phyloP scores from a whole-genome alignment of 2,888 invertebrate species.

The Calliopum simillimum region DNA sequence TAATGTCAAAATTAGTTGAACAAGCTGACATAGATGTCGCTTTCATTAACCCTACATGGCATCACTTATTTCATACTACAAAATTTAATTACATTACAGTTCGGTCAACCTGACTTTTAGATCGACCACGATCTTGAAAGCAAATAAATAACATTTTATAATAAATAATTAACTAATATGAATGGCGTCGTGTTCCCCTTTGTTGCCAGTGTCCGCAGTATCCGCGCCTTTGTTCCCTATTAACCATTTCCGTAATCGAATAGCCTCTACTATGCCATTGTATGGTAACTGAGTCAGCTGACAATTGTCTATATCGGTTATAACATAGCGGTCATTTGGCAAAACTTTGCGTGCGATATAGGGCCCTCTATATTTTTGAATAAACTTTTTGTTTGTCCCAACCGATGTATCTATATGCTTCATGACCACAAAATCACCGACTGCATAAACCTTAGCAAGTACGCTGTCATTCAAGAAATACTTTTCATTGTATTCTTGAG shows the following conservation, averaged over 20 bases:
- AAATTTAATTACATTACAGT: slow-evolving; percentile 15
- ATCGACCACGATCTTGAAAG: slow-evolving; percentile 16
- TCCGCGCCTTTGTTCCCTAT: no score
- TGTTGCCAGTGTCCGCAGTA: no score
- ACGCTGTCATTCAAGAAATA: slow-evolving; percentile 29
- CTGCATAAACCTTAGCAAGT: slow-evolving; percentile 26
- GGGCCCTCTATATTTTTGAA: slow-evolving; percentile 31
- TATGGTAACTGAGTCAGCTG: slow-evolving; percentile 30
- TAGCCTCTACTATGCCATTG: slow-evolving; percentile 25
- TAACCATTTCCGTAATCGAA: slow-evolving; percentile 19
- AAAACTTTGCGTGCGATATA: slow-evolving; percentile 28
- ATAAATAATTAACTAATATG: no score
- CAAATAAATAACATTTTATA: no score
- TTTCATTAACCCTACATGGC: no score
- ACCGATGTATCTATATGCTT: slow-evolving; percentile 20
- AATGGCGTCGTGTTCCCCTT: no score
- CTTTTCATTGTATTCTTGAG: slow-evolving; percentile 27
- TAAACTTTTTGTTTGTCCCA: slow-evolving; percentile 25
- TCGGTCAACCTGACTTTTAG: slow-evolving; percentile 10
- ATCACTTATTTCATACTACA: no score
- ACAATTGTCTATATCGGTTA: slow-evolving; percentile 28
- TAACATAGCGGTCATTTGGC: slow-evolving; percentile 24
- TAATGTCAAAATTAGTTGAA: no score
- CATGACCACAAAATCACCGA: slow-evolving; percentile 27
- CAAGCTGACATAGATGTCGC: no score